Base-by-base conservation (phyloP, 1,140 invertebrate species). In the Cepaea nemoralis region DNA sequence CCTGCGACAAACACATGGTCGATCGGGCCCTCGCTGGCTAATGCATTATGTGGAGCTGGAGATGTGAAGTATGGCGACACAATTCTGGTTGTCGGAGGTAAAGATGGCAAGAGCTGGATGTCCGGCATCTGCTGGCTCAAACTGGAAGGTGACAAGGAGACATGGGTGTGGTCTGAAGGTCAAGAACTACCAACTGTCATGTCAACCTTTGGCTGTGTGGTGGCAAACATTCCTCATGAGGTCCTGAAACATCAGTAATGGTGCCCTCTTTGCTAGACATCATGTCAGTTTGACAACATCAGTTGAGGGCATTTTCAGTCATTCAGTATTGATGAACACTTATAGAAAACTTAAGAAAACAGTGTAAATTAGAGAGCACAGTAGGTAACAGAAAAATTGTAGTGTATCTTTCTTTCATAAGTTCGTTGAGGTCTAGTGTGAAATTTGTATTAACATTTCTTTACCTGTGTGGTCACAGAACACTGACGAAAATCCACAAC, bases 31-130 rank as follows among this genome's bases (percentile, higher is more conserved):
- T 88, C 90, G 39, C 82, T 91, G 33, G 88, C 90, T 14, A 89
- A 90, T 83, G 87, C 89, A 16, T 81, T 91, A n/a, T 91, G 90
- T 88, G 90, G 90, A 22, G 88, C 90, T 81, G 89, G 89, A 42
- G 87, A 90, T 19, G 89, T 90, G 27, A 90, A 90, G 71, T 90
- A 89, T 76, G 85, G 85, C 2, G 87, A 88, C 67, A 89, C 86
- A 3, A 87, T 91, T 27, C 74, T 90, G 45, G 87, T 90, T 14
- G 88, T 91, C 22, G 90, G 90, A 37, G 89, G 89, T 8, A 89
- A 90, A 75, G 90, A 91, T 83, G 90, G 90, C 81, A 90, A 89
- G 73, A 89, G 89, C 83, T 91, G 90, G 90, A 91, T 91, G 90
- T 89, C 89, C 16, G 89, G 90, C 3, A 82, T 90, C 22, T 90